phyloP scores from a whole-genome alignment of 2,113 vertebrate species.

The Triplophysa rosa region DNA sequence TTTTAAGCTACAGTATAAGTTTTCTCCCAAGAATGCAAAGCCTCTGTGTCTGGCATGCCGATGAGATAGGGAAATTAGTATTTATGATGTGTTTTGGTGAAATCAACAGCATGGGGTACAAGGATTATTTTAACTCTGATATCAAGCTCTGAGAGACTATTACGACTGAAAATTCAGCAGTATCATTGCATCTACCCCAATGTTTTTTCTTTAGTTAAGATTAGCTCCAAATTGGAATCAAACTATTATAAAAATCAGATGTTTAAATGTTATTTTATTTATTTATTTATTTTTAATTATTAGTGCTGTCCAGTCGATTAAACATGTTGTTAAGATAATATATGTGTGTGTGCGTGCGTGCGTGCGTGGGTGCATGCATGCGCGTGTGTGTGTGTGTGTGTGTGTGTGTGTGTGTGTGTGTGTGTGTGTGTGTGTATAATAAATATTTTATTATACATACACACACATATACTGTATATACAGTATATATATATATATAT shows the following conservation, averaged over 20 bases:
- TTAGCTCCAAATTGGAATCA: constrained; percentile 31
- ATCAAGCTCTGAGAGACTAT: constrained; percentile 32
- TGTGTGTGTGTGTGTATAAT: no score
- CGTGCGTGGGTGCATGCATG: no score
- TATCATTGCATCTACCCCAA: constrained; percentile 27
- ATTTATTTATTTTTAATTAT: no score
- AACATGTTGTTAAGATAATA: no score
- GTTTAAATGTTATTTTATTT: constrained; percentile 1
- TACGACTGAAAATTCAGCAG: constrained; percentile 38
- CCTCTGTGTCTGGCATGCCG: constrained; percentile 7
- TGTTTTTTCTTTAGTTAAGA: constrained; percentile 30
- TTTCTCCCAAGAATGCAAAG: constrained; percentile 8
- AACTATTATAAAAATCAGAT: not conserved
- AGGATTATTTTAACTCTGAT: constrained; percentile 37
- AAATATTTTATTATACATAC: no score
- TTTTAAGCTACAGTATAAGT: constrained; percentile 24
- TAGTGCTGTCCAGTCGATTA: no score
- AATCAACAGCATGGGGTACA: constrained; percentile 12
- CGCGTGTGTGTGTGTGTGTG: no score
- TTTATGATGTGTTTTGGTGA: constrained; percentile 14
- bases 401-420: no score
- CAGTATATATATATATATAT: no score
- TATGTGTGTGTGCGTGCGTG: no score
- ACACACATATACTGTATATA: no score
- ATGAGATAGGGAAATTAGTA: constrained; percentile 42